Conservation (phyloP, 2,113 vertebrate species). For the Hypanus sabinus region DNA sequence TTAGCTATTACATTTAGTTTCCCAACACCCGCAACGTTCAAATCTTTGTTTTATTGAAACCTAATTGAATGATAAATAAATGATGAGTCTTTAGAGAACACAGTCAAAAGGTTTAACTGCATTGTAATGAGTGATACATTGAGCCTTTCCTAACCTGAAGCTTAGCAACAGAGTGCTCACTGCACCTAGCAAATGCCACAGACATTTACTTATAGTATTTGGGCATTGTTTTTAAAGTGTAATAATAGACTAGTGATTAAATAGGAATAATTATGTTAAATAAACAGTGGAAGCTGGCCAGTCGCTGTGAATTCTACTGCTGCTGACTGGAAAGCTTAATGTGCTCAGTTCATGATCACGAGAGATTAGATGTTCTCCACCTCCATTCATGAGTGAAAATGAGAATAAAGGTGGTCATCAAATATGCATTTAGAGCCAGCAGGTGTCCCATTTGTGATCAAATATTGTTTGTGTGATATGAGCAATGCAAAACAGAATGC, state of each 20-base stretch:
- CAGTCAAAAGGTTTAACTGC: neutral
- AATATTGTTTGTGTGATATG: slow-evolving; percentile 13
- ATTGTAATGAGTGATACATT: neutral
- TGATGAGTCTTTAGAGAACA: neutral
- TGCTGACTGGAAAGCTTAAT: slow-evolving; percentile 29
- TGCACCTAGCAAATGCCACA: neutral
- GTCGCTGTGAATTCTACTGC: neutral
- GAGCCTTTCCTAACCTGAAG: neutral
- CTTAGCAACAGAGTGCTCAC: neutral
- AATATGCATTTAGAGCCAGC: slow-evolving; percentile 71
- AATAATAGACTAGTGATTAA: neutral
- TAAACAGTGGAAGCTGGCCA: neutral
- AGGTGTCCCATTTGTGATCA: slow-evolving; percentile 40
- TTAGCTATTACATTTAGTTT: neutral
- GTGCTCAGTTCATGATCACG: slow-evolving; percentile 29
- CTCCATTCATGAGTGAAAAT: slow-evolving; percentile 53
- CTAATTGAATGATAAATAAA: slow-evolving; percentile 19
- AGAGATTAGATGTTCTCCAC: slow-evolving; percentile 47
- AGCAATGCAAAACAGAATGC: neutral
- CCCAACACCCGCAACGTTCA: neutral
- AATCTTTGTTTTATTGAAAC: neutral
- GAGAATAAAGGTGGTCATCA: slow-evolving; percentile 75
- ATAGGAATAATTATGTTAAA: neutral
- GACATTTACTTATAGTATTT: neutral
- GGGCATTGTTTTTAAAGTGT: neutral